Evolutionary conservation across 2,113 vertebrate species (phyloP).

Genomic region (Elgaria multicarinata): DNA sequence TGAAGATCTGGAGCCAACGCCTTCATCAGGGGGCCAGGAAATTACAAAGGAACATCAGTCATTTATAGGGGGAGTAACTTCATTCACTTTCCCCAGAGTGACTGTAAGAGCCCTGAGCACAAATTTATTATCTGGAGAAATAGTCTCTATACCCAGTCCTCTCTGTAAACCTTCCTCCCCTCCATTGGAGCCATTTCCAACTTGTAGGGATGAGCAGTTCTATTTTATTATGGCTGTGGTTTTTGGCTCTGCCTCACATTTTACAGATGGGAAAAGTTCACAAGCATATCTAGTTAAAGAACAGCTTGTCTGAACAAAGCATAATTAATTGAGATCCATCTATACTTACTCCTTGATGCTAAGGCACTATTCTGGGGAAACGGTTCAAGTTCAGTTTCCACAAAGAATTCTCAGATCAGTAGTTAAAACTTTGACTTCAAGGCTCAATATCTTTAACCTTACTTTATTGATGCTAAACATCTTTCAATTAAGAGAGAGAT

Average conservation of each 20-base stretch:
- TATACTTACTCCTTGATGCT: slow-evolving; percentile 18
- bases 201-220: background rate
- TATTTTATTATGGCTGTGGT: background rate
- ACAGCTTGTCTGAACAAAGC: background rate
- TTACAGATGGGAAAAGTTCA: background rate
- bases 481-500: background rate
- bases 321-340: background rate
- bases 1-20: too few relatives aligned
- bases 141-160: too few relatives aligned
- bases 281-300: background rate
- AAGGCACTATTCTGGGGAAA: background rate
- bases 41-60: too few relatives aligned
- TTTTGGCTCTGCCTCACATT: background rate
- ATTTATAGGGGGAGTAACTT: too few relatives aligned
- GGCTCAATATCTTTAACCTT: slow-evolving; percentile 24
- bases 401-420: slow-evolving; percentile 56
- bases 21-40: too few relatives aligned
- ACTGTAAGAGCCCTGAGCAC: too few relatives aligned
- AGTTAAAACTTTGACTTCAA: slow-evolving; percentile 31
- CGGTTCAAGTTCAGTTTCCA: slow-evolving; percentile 41
- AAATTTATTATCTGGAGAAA: too few relatives aligned
- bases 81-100: too few relatives aligned
- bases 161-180: too few relatives aligned
- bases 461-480: slow-evolving; percentile 45
- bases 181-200: too few relatives aligned